Base-by-base conservation (phyloP, 2,113 vertebrate species). In the Eptatretus burgeri region DNA sequence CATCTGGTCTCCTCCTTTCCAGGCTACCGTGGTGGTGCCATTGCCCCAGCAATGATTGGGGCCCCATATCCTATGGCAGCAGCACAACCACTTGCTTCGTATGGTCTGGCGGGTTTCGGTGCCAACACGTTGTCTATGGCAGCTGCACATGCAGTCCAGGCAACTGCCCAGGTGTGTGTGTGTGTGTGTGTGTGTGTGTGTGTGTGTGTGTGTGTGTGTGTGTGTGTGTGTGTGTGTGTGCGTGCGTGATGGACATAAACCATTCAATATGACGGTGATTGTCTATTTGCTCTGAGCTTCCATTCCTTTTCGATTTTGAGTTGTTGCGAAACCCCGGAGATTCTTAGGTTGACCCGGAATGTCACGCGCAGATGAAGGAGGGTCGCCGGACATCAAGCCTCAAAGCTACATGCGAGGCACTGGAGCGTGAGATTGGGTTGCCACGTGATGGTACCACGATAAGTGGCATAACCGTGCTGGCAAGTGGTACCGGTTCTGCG, bases 101-200 rank as follows among this genome's bases (percentile, higher is more conserved):
- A 94, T 75, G 91, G 82, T 70, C 78, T 93, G 68, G 74, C 76
- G 14, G 82, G 81, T 53, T 79, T 82, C 1, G 88, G 85, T 50
- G 87, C 85, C 9, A 86, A 86, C n/a, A 89, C 91, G 69, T 95
- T 98, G 76, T 93, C 83, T 73, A 93, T 95, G 83, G 89, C 91
- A 64, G 89, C 89, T 10, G 89, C 89, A n/a, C 91, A 98, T 73
- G 91, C 91, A 19, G 89, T 98, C 13, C 91, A 93, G 74, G 87
- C 86, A 65, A 98, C 91, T 0, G 91, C 84, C 8, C 91, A 98
- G 87, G 89, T 93, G 71, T 68, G 27, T 41, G 27, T 41, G 27
- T 41, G 27, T 41, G 27, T 41, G 27, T 41, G 27, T 41, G 27
- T 41, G 27, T 41, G 27, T 41, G 27, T 41, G 27, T 41, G 27